Base-by-base conservation (phyloP, 2,113 vertebrate genomes). In the Hiodon tergisus region DNA sequence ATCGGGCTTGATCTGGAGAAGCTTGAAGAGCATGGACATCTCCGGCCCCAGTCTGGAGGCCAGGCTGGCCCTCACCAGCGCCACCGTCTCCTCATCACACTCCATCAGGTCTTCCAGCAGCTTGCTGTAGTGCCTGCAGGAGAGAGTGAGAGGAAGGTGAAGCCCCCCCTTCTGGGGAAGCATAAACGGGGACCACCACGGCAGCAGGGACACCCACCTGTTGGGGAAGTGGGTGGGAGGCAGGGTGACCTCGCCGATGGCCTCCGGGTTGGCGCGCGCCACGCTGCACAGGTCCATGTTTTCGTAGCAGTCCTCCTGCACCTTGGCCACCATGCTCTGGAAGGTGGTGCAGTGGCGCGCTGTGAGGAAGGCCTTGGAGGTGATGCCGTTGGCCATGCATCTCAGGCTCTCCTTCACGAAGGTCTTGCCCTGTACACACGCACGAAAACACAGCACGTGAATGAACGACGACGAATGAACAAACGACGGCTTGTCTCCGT, bases 391-490 rank as follows among this genome's bases (percentile, higher is more conserved):
- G 4, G 93, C 91, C 8, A 99, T 95, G 88, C 97, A 99, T 72
- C 94, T 96, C 70, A 99, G 90, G 83, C 95, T 98, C 50, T 96
- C 95, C 86, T 99, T 99, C 72, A 99, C 95, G 13, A 99, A 99
- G 0, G 93, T 94, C 81, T 98, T 97, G 78, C 96, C 97, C 97
- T 98, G 88, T 0, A 0, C 10, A 17, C 67, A 71, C n/a, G 57
- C 51, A 53, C 31, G 7, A 51, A 70, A 55, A 59, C 31, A 31
- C 31, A 31, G 31, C 31, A 31, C 1, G 31, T 2, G 31, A 31
- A 31, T 31, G 31, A 31, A 31, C 2, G 31, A 31, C 31, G 31
- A 31, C 31, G n/a, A n/a, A 31, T 31, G 1, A 0, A 31, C 31
- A 31, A 31, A 31, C 31, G 1, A 31, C 31, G 2, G 31, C 0